These are phyloP conservation scores for Hermaeophaga mercurialis DNA, from an alignment of 2,888 invertebrate species.

Conservation along the genomic window DNA sequence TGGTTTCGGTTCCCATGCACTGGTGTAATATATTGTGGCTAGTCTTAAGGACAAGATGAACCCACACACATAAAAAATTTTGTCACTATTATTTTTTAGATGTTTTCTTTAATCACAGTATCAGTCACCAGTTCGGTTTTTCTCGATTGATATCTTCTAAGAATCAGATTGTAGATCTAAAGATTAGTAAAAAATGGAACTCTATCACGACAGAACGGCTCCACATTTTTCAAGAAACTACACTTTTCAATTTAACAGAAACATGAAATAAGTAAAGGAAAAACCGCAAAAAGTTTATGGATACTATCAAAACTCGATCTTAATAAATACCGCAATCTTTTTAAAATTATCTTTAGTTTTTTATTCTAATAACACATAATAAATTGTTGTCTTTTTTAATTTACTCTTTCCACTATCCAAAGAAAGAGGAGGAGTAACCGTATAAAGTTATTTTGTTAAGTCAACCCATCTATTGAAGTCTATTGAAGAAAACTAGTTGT, in stretches of 20 bases:
- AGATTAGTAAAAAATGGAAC: constrained; percentile 3
- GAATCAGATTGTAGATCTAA: not conserved
- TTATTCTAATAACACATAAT: too few relatives aligned
- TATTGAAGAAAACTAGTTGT: constrained; percentile 21
- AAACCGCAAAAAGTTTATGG: too few relatives aligned
- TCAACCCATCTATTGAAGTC: constrained; percentile 4
- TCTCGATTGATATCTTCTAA: constrained; percentile 4
- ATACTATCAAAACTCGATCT: too few relatives aligned
- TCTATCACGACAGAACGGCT: too few relatives aligned
- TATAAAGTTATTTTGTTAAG: not conserved
- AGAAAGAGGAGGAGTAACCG: constrained; percentile 5
- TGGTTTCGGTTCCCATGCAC: constrained; percentile 27
- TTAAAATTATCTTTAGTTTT: too few relatives aligned
- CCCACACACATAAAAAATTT: constrained; percentile 9
- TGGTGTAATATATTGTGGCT: constrained; percentile 26
- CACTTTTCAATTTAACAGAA: too few relatives aligned
- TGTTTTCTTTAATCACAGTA: not conserved
- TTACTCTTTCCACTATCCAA: not conserved
- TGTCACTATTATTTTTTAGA: not conserved
- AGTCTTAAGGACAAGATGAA: constrained; percentile 8
- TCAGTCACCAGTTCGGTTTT: not conserved
- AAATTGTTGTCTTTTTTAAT: too few relatives aligned
- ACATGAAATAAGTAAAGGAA: too few relatives aligned
- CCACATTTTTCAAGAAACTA: too few relatives aligned
- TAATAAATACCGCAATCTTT: too few relatives aligned